Conservation (phyloP, 2,888 invertebrate species). For the Nomada flava region DNA sequence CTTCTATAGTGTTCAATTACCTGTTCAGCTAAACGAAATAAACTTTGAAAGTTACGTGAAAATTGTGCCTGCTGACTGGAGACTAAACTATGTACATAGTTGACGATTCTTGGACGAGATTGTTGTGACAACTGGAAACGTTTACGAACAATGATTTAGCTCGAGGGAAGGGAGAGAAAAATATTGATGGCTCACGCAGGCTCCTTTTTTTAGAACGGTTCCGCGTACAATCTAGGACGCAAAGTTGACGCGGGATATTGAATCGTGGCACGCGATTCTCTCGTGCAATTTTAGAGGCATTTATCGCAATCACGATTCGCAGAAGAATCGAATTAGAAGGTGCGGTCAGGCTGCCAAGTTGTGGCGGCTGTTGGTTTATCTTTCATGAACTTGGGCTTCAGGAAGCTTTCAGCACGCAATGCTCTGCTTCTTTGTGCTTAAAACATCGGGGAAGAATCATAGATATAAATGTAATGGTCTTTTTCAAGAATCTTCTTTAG, state of each 20-base stretch:
- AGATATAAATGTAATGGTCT: no score
- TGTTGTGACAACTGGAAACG: constrained; percentile 25
- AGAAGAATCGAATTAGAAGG: constrained; percentile 62
- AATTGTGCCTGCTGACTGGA: not conserved
- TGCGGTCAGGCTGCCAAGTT: constrained; percentile 36
- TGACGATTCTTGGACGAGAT: not conserved
- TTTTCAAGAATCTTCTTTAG: no score
- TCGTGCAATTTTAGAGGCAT: constrained; percentile 35
- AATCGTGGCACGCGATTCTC: constrained; percentile 23
- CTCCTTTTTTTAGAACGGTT: not conserved
- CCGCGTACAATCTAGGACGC: not conserved
- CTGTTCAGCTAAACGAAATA: not conserved
- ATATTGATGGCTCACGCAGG: not conserved
- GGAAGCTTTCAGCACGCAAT: not conserved
- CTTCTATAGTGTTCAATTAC: not conserved
- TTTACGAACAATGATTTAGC: not conserved
- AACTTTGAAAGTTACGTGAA: not conserved
- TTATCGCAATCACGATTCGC: constrained; percentile 48
- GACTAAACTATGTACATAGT: not conserved
- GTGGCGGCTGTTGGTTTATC: constrained; percentile 22
- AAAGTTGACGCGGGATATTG: not conserved
- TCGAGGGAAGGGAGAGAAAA: not conserved
- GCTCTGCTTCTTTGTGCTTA: not conserved
- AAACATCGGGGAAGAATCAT: no score
- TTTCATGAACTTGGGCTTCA: constrained; percentile 16